phyloP scores from a whole-genome alignment of 2,797 vertebrate genomes.

The Oceanodroma leucorhoa region DNA sequence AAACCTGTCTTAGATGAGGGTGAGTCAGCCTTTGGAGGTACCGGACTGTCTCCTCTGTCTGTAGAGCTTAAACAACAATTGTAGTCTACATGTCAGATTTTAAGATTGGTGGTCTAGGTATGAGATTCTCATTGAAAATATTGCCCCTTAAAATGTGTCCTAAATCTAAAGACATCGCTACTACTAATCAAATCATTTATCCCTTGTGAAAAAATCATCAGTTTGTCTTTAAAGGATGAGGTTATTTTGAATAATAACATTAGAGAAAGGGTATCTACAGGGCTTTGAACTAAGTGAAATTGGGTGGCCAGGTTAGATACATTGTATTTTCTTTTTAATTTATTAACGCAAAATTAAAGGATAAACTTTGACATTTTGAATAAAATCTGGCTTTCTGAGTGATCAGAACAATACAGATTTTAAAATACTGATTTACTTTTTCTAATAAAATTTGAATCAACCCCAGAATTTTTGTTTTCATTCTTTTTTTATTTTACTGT shows the following conservation, averaged over 20 bases:
- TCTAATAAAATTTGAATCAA: background rate
- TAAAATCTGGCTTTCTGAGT: background rate
- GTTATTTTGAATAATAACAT: background rate
- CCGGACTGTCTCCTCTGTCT: background rate
- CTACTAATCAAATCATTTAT: background rate
- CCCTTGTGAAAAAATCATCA: background rate
- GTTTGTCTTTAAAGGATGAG: background rate
- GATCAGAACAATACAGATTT: background rate
- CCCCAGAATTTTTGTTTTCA: background rate
- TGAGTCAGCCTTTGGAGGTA: background rate
- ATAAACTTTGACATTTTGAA: background rate
- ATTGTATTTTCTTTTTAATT: background rate
- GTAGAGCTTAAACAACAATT: background rate
- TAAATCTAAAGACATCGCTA: background rate
- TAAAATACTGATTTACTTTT: background rate
- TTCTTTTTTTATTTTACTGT: background rate
- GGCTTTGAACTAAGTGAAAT: background rate
- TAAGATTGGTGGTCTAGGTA: background rate
- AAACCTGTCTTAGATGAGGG: background rate
- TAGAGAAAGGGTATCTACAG: background rate
- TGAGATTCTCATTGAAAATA: background rate
- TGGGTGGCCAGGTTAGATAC: background rate
- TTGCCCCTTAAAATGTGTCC: rapidly evolving
- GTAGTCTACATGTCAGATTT: background rate
- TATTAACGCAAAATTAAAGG: background rate